phyloP scores from a whole-genome alignment of 2,888 invertebrate species.

The Philhelius pedissequus region DNA sequence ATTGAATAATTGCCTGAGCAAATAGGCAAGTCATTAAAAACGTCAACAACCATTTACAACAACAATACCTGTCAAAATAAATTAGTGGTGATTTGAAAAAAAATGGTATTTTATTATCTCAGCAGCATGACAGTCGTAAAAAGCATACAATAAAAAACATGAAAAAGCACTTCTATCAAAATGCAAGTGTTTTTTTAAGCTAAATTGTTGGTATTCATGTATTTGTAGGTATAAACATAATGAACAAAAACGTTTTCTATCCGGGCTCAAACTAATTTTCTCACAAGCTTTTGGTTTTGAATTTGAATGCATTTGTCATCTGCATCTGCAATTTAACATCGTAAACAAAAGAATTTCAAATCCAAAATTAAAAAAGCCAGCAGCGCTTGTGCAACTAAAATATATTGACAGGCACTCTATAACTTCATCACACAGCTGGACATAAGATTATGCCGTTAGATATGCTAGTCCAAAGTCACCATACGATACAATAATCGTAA shows the following conservation, averaged over 20 bases:
- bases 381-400: slow-evolving; percentile 41
- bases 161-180: slow-evolving; percentile 40
- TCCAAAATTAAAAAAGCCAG: slow-evolving; percentile 43
- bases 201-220: neutral
- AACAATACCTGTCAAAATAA: slow-evolving; percentile 20
- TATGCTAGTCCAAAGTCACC: slow-evolving; percentile 3
- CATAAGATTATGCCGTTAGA: slow-evolving; percentile 44
- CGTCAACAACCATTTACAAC: neutral
- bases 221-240: neutral
- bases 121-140: slow-evolving; percentile 4
- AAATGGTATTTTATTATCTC: slow-evolving; percentile 17
- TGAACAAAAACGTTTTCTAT: neutral
- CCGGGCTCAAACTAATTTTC: neutral
- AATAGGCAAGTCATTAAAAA: neutral
- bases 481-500: slow-evolving; percentile 17
- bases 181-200: neutral
- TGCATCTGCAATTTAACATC: neutral
- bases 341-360: slow-evolving; percentile 60
- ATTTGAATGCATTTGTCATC: slow-evolving; percentile 19
- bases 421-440: slow-evolving; percentile 53
- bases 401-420: slow-evolving; percentile 39
- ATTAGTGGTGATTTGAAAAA: slow-evolving; percentile 5
- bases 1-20: neutral
- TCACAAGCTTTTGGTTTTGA: neutral
- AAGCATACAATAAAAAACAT: slow-evolving; percentile 17